phyloP scores from a whole-genome alignment of 1,140 invertebrate genomes.

The Mercenaria mercenaria region DNA sequence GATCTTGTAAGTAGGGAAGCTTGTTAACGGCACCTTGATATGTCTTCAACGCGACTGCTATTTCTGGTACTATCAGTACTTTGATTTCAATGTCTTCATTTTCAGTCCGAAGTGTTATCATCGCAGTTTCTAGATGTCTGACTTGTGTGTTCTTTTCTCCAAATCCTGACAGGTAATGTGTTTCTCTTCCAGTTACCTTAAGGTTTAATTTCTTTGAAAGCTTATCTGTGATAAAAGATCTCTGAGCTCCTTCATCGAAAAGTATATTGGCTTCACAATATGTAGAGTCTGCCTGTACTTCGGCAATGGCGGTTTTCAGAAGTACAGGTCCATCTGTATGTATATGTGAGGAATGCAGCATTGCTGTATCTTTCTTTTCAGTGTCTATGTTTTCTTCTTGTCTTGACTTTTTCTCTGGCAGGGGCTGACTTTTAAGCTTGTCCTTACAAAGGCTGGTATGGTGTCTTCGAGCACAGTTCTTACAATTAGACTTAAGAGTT shows the following conservation, averaged over 20 bases:
- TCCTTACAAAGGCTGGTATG: too few species aligned
- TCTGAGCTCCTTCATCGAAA: slow-evolving; percentile 57
- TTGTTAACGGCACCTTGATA: too few species aligned
- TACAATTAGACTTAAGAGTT: too few species aligned
- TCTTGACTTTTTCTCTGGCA: not conserved
- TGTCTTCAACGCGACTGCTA: not conserved
- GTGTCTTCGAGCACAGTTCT: too few species aligned
- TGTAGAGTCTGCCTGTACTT: too few species aligned
- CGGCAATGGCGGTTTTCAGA: too few species aligned
- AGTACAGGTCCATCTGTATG: not conserved
- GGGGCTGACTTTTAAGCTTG: not conserved
- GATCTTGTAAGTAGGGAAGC: too few species aligned
- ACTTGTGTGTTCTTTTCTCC: not conserved
- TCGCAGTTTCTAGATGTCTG: slow-evolving; percentile 3
- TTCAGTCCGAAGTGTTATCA: slow-evolving; percentile 22
- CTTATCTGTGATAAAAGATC: slow-evolving; percentile 63
- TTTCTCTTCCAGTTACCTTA: not conserved
- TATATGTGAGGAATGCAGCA: not conserved
- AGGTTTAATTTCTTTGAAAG: slow-evolving; percentile 36
- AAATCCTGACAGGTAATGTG: slow-evolving; percentile 30
- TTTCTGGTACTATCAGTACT: too few species aligned
- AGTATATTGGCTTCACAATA: slow-evolving; percentile 45
- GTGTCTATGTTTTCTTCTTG: too few species aligned
- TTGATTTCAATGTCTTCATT: not conserved
- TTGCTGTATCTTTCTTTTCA: not conserved